These are phyloP conservation scores for Acyrthosiphon pisum DNA, from an alignment of 1,140 invertebrate species.

Conservation along the genomic window DNA sequence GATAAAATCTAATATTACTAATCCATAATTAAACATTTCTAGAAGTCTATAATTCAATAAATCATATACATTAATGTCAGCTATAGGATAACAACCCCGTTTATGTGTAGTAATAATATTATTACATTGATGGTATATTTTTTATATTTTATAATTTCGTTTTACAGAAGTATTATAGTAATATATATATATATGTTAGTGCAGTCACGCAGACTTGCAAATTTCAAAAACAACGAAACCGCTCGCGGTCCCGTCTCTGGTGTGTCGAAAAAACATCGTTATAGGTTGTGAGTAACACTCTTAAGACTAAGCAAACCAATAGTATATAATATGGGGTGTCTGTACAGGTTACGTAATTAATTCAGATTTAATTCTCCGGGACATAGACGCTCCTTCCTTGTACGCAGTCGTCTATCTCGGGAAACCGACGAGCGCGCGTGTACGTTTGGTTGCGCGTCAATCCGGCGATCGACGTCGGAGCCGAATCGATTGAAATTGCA, in stretches of 20 bases:
- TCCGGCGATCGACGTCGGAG: background rate
- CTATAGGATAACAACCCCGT: background rate
- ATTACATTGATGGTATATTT: background rate
- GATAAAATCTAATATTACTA: constrained; percentile 20
- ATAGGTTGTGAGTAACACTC: background rate
- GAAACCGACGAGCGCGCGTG: background rate
- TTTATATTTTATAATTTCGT: background rate
- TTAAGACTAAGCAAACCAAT: background rate
- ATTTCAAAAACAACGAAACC: background rate
- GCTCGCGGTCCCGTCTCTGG: background rate
- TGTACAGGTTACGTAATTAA: background rate
- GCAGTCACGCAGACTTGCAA: background rate
- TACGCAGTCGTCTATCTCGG: background rate
- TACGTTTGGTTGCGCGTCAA: constrained; percentile 24
- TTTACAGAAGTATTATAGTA: background rate
- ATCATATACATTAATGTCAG: constrained; percentile 33
- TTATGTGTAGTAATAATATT: background rate
- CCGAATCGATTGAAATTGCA: background rate
- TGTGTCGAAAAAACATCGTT: background rate
- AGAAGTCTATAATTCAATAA: constrained; percentile 57
- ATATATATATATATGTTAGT: background rate
- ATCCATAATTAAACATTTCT: constrained; percentile 51
- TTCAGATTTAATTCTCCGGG: constrained; percentile 31
- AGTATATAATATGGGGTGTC: background rate
- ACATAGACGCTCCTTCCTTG: background rate